A percentile compares a stretch with the other conserved stretches of the same genome.
Conservation (phyloP, 2,797 vertebrate species). For the Notolabrus celidotus region DNA sequence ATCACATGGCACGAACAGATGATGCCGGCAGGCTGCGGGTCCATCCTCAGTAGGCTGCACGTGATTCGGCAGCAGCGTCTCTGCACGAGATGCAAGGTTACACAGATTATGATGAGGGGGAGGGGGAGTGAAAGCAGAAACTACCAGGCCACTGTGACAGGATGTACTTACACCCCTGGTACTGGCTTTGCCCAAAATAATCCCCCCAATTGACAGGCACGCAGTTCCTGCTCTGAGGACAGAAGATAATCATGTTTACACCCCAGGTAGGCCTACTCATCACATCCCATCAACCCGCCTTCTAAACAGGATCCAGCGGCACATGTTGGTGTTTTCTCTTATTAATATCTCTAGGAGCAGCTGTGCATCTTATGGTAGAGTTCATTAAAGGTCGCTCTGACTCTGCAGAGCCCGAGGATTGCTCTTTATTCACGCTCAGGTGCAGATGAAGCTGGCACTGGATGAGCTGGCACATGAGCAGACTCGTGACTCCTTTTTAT, state of each 20-base stretch:
- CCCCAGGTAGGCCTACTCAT: not conserved
- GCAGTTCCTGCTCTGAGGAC: slow-evolving; percentile 15
- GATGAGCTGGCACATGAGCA: slow-evolving; percentile 54
- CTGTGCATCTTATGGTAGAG: slow-evolving; percentile 11
- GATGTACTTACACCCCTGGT: slow-evolving; percentile 62
- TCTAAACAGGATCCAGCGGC: not conserved
- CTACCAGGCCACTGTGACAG: slow-evolving; percentile 73
- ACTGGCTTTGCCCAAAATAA: slow-evolving; percentile 54
- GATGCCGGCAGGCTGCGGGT: slow-evolving; percentile 65
- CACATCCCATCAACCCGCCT: not conserved
- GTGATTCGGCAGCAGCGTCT: slow-evolving; percentile 66
- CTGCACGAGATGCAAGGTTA: slow-evolving; percentile 63
- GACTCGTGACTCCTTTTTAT: slow-evolving; percentile 63
- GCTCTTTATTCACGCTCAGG: slow-evolving; percentile 60
- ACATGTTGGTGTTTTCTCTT: not conserved
- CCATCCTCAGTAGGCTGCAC: slow-evolving; percentile 62
- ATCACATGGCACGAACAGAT: slow-evolving; percentile 70
- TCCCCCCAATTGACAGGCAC: slow-evolving; percentile 45
- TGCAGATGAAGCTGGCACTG: slow-evolving; percentile 40
- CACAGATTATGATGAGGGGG: slow-evolving; percentile 43
- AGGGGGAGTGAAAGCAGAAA: slow-evolving; percentile 33
- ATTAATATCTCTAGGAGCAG: not conserved
- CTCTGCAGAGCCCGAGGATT: slow-evolving; percentile 37
- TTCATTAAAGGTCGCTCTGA: slow-evolving; percentile 54
- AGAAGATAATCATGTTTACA: slow-evolving; percentile 38